These are phyloP conservation scores for Drosophila sucinea DNA, from an alignment of 1,140 invertebrate species.

Conservation along the genomic window DNA sequence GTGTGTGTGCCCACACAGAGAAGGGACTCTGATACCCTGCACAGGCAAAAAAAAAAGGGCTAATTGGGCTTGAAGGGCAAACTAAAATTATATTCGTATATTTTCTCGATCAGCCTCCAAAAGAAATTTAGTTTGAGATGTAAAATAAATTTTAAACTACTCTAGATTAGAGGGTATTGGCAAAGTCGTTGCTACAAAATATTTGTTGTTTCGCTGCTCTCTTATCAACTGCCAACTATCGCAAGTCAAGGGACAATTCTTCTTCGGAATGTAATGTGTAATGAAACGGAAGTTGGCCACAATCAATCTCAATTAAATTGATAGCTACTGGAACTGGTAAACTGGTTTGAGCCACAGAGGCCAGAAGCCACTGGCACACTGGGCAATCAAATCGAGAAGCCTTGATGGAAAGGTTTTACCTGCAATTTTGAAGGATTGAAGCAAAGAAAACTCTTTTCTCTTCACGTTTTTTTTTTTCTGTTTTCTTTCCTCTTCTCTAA, in stretches of 20 bases:
- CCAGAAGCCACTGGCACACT: not conserved
- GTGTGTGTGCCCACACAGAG: slow-evolving; percentile 58
- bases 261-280: slow-evolving; percentile 62
- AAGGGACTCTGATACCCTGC: not conserved
- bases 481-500: not conserved
- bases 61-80: too few relatives aligned
- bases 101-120: too few relatives aligned
- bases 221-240: slow-evolving; percentile 63
- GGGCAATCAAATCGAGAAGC: not conserved
- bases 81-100: too few relatives aligned
- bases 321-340: slow-evolving; percentile 45
- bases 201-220: slow-evolving; percentile 9
- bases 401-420: slow-evolving; percentile 15
- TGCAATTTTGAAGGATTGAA: slow-evolving; percentile 10
- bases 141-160: not conserved
- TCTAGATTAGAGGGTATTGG: not conserved
- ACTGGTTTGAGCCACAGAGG: not conserved
- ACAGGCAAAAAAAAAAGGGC: not conserved
- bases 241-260: slow-evolving; percentile 40
- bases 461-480: not conserved
- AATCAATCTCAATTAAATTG: slow-evolving; percentile 78
- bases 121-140: too few relatives aligned
- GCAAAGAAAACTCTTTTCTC: not conserved
- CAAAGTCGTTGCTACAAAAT: not conserved
- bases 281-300: slow-evolving; percentile 68